Evolutionary conservation across 2,888 invertebrate genomes (phyloP).

Genomic region (Amblyjoppa fuscipennis): DNA sequence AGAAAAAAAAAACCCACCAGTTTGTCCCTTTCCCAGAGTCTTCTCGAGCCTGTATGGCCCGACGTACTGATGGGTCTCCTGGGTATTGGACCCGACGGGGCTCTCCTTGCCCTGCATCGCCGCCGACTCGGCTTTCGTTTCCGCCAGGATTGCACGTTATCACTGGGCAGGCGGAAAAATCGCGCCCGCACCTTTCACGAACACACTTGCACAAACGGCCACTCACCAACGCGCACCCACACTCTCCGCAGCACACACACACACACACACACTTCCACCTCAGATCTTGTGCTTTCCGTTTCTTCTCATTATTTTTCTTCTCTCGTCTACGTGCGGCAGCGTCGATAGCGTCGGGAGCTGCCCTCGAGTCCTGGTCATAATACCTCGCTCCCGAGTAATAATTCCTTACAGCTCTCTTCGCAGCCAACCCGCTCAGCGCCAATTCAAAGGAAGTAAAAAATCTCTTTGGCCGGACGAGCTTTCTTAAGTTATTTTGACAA

Average conservation of each 20-base stretch:
- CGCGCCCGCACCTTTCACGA: constrained; percentile 60
- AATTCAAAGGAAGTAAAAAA: not conserved
- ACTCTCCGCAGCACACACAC: not conserved
- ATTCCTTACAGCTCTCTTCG: not conserved
- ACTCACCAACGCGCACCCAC: constrained; percentile 9
- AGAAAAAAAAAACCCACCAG: constrained; percentile 89
- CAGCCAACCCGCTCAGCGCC: not conserved
- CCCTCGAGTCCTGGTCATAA: constrained; percentile 56
- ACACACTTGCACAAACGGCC: constrained; percentile 52
- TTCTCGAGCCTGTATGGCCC: constrained; percentile 99
- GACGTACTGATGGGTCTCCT: constrained; percentile 96
- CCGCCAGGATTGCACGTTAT: constrained; percentile 77
- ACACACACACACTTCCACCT: constrained; percentile 55
- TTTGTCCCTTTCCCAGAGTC: constrained; percentile 99
- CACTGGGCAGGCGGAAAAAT: constrained; percentile 63
- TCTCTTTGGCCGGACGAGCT: not conserved
- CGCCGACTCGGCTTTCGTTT: constrained; percentile 77
- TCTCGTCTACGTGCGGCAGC: constrained; percentile 46
- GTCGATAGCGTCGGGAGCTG: constrained; percentile 37
- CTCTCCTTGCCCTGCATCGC: constrained; percentile 83
- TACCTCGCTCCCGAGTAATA: constrained; percentile 8
- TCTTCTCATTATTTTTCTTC: constrained; percentile 64
- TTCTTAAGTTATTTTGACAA: not conserved
- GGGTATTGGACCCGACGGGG: constrained; percentile 83
- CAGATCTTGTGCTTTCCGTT: constrained; percentile 58